Conservation (phyloP, 1,140 invertebrate species). For the Brachionus koreanus region DNA sequence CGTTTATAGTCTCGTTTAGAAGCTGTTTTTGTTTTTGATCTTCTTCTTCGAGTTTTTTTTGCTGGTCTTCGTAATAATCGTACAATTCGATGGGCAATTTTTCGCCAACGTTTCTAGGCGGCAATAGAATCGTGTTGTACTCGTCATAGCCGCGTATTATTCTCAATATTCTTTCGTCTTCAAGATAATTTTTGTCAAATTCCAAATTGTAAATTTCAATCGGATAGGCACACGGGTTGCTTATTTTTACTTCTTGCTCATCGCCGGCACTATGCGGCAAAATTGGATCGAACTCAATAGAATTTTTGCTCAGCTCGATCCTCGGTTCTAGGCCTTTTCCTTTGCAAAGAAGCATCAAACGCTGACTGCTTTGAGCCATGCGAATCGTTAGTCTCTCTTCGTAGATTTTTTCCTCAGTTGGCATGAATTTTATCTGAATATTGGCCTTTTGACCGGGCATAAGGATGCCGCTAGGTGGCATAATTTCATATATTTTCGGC, state of each 20-base stretch:
- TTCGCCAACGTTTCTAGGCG: constrained; percentile 52
- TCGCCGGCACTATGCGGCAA: constrained; percentile 57
- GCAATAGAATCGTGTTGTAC: constrained; percentile 56
- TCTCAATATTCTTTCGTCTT: constrained; percentile 58
- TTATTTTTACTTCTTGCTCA: constrained; percentile 55
- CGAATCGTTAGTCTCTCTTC: constrained; percentile 55
- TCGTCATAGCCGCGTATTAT: constrained; percentile 59
- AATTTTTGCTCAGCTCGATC: constrained; percentile 52
- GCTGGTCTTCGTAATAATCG: constrained; percentile 58
- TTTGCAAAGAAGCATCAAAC: constrained; percentile 53
- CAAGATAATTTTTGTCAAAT: constrained; percentile 56
- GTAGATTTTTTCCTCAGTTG: constrained; percentile 55
- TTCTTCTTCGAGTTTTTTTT: constrained; percentile 55
- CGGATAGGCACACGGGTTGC: constrained; percentile 57
- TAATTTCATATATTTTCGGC: constrained; percentile 56
- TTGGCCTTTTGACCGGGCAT: constrained; percentile 56
- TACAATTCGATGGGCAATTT: constrained; percentile 56
- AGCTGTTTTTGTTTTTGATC: constrained; percentile 50
- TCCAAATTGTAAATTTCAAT: constrained; percentile 59
- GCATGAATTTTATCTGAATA: constrained; percentile 60
- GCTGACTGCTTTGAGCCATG: constrained; percentile 57
- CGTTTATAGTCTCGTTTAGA: constrained; percentile 8
- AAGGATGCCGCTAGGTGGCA: constrained; percentile 54
- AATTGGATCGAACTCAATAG: constrained; percentile 58
- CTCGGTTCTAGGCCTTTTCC: constrained; percentile 57